Percentiles rank a stretch among this genome's conserved stretches.
Conservation (phyloP, 1,140 invertebrate species). For the Dreissena polymorpha region DNA sequence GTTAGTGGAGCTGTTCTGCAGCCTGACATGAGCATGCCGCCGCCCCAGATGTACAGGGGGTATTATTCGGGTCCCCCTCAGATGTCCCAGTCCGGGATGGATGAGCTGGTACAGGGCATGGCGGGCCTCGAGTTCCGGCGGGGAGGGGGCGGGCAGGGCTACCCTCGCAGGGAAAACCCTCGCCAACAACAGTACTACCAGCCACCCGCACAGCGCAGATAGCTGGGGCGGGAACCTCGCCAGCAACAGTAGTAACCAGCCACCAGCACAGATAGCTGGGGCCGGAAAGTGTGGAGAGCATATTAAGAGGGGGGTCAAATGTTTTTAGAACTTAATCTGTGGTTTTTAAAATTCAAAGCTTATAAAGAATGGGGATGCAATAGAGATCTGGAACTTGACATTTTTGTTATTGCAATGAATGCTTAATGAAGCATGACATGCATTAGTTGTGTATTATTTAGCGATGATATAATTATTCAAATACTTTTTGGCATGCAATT, state of each 20-base stretch:
- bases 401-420: too few relatives aligned
- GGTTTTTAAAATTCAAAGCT: too few relatives aligned
- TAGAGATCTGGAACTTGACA: too few relatives aligned
- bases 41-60: constrained; percentile 37
- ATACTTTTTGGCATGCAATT: too few relatives aligned
- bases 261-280: constrained; percentile 33
- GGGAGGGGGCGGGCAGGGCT: constrained; percentile 37
- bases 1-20: constrained; percentile 7
- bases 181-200: constrained; percentile 42
- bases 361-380: too few relatives aligned
- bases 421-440: too few relatives aligned
- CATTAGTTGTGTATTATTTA: too few relatives aligned
- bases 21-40: constrained; percentile 42
- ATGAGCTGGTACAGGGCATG: constrained; percentile 35
- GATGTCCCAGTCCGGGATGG: not conserved
- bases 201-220: constrained; percentile 39
- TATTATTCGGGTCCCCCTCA: constrained; percentile 25
- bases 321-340: too few relatives aligned
- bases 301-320: too few relatives aligned
- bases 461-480: too few relatives aligned
- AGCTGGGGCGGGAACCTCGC: not conserved
- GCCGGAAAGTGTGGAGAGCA: too few relatives aligned
- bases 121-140: constrained; percentile 45
- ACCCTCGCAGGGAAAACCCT: constrained; percentile 10
- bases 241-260: too few relatives aligned